Evolutionary conservation across 2,113 vertebrate species (phyloP).

Genomic region (Junco hyemalis): DNA sequence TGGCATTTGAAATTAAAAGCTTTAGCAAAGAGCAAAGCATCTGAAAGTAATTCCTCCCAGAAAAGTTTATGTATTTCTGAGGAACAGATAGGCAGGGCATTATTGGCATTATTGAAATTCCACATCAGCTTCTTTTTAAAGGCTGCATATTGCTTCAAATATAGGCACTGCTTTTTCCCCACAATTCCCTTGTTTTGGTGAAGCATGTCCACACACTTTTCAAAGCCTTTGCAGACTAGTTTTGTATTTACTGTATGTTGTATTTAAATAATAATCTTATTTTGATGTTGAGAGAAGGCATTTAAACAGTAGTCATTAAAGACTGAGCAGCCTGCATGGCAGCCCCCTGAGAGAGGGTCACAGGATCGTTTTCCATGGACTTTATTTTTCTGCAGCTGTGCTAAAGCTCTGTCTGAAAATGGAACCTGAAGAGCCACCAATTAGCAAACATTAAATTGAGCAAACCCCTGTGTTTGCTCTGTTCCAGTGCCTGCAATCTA

Average conservation of each 20-base stretch:
- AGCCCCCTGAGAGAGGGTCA: not conserved
- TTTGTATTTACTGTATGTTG: conserved; percentile 46
- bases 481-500: not conserved
- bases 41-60: not conserved
- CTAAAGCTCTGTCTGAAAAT: conserved; percentile 19
- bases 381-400: not conserved
- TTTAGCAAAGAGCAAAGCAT: not conserved
- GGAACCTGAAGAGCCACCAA: not conserved
- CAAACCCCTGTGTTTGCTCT: not conserved
- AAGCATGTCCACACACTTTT: conserved; percentile 5
- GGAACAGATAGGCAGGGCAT: not conserved
- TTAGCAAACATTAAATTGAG: not conserved
- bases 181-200: not conserved
- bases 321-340: not conserved
- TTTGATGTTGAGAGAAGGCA: conserved; percentile 34
- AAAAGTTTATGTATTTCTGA: not conserved
- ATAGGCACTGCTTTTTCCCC: conserved; percentile 39
- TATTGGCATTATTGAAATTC: conserved; percentile 12
- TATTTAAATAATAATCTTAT: conserved; percentile 31
- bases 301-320: not conserved
- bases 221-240: conserved; percentile 16
- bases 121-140: conserved; percentile 28
- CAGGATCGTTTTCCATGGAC: not conserved
- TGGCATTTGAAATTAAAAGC: not conserved
- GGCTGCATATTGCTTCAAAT: conserved; percentile 28